Conservation (phyloP, 2,797 vertebrate species). For the Erpetoichthys calabaricus region DNA sequence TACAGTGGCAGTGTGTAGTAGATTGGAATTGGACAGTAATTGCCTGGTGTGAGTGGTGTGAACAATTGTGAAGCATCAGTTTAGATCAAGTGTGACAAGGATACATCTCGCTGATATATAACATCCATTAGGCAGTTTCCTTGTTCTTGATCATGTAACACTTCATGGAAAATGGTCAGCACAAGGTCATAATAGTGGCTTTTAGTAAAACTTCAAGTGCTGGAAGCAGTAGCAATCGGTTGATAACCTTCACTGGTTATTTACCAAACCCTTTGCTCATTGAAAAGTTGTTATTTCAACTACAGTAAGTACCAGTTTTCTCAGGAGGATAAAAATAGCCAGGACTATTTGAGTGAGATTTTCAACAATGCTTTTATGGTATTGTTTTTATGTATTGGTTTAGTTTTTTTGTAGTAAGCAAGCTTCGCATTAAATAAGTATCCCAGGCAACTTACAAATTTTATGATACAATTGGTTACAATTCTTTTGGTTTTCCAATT, state of each 20-base stretch:
- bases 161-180: constrained; percentile 67
- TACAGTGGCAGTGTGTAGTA: constrained; percentile 79
- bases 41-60: constrained; percentile 71
- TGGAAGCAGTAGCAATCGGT: constrained; percentile 46
- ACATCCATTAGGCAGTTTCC: constrained; percentile 81
- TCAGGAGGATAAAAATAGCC: constrained; percentile 40
- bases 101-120: constrained; percentile 79
- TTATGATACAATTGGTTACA: too few species aligned
- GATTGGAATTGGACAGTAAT: constrained; percentile 97
- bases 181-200: constrained; percentile 70
- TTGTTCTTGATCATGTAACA: constrained; percentile 71
- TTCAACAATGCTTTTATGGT: constrained; percentile 28
- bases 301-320: constrained; percentile 27
- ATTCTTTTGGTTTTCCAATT: too few species aligned
- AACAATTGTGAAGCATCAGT: constrained; percentile 83
- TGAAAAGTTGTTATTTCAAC: constrained; percentile 30
- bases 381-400: constrained; percentile 13
- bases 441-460: too few species aligned
- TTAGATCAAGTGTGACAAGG: constrained; percentile 95
- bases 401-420: constrained; percentile 28
- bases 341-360: constrained; percentile 32
- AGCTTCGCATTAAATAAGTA: constrained; percentile 17
- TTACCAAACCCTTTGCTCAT: constrained; percentile 17
- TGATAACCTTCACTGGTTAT: constrained; percentile 47
- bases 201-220: constrained; percentile 55